These are phyloP conservation scores for Drosophila ananassae DNA, from an alignment of 1,140 invertebrate genomes.

Conservation along the genomic window DNA sequence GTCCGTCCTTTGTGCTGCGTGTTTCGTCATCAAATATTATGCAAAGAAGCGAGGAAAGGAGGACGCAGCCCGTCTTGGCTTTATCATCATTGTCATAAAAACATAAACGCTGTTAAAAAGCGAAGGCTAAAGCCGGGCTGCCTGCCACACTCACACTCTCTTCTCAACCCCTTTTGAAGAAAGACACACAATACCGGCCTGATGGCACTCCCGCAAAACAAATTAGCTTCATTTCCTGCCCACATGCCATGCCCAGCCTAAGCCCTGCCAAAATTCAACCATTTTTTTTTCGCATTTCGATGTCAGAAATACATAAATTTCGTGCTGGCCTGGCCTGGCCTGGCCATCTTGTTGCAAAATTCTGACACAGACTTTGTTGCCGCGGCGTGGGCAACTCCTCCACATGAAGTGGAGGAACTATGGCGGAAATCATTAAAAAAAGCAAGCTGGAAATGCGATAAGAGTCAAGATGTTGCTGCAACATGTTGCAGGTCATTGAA, in stretches of 20 bases:
- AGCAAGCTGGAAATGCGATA: conserved; percentile 42
- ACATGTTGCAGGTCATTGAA: conserved; percentile 76
- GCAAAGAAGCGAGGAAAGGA: conserved; percentile 32
- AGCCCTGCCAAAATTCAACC: conserved; percentile 62
- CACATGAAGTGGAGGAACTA: conserved; percentile 31
- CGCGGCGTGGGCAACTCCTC: conserved; percentile 41
- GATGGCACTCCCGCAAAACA: conserved; percentile 70
- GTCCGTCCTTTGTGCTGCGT: conserved; percentile 31
- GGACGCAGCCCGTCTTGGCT: conserved; percentile 35
- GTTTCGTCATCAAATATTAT: conserved; percentile 72
- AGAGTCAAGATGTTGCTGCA: conserved; percentile 61
- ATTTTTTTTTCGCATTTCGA: conserved; percentile 38
- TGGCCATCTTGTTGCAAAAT: conserved; percentile 32
- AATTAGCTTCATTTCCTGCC: conserved; percentile 80
- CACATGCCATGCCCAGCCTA: conserved; percentile 64
- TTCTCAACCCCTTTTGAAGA: conserved; percentile 31
- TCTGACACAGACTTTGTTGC: conserved; percentile 22
- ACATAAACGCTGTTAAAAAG: conserved; percentile 45
- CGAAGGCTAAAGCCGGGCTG: conserved; percentile 20
- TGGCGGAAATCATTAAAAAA: conserved; percentile 72
- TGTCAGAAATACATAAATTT: conserved; percentile 54
- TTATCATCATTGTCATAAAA: conserved; percentile 51
- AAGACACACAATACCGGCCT: not conserved
- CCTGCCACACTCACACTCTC: not conserved
- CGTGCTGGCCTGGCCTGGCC: conserved; percentile 3